Conservation (phyloP, 2,797 vertebrate genomes). For the Erithacus rubecula region DNA sequence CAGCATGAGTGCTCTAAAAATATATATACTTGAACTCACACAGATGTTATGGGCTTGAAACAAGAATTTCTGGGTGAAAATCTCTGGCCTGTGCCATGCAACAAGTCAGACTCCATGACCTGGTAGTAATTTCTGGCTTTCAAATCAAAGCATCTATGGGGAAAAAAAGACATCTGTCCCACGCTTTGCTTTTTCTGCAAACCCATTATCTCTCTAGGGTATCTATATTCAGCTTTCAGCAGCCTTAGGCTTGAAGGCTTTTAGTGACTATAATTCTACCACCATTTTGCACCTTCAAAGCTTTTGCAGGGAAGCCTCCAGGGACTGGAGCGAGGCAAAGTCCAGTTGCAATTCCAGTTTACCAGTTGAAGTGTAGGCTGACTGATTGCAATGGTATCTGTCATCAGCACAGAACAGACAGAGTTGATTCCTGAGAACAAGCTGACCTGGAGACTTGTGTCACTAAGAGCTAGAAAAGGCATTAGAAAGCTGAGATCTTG, state of each 20-base stretch:
- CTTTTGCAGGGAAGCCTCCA: not conserved
- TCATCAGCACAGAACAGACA: not conserved
- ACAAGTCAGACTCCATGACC: not conserved
- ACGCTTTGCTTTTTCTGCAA: slow-evolving; percentile 15
- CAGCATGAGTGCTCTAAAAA: slow-evolving; percentile 10
- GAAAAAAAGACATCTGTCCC: not conserved
- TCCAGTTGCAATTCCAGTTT: not conserved
- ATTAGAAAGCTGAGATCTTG: not conserved
- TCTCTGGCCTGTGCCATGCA: not conserved
- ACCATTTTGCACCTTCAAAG: slow-evolving; percentile 1
- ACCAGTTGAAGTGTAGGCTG: not conserved
- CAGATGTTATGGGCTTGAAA: slow-evolving; percentile 5
- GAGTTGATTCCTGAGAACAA: not conserved
- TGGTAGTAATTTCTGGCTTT: not conserved
- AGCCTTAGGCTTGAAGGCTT: not conserved
- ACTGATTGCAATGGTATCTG: not conserved
- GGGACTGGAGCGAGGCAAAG: not conserved
- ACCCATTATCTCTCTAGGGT: not conserved
- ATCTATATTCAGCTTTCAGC: not conserved
- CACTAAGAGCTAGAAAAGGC: not conserved
- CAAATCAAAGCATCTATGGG: not conserved
- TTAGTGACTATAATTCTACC: not conserved
- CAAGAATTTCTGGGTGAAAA: slow-evolving; percentile 12
- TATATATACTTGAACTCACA: not conserved
- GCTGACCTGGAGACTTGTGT: not conserved